Conservation (phyloP, 2,113 vertebrate species). For the Chauna torquata region DNA sequence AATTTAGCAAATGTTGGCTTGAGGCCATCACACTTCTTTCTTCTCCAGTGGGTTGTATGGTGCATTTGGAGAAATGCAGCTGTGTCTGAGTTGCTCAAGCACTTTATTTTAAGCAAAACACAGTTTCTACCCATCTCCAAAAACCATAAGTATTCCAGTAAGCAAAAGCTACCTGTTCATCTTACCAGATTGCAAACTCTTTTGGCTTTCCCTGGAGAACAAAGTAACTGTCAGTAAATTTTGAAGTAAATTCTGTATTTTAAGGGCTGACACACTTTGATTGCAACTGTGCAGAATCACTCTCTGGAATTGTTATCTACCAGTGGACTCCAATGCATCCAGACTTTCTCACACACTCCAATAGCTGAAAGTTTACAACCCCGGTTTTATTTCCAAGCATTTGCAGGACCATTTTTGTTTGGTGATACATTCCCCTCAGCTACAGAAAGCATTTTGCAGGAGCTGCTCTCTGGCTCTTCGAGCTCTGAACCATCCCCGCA, state of each 20-base stretch:
- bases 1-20: slow-evolving; percentile 29
- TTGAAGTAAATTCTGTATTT: not conserved
- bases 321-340: not conserved
- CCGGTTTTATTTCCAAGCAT: not conserved
- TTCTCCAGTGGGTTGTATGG: not conserved
- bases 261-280: not conserved
- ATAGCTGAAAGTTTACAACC: not conserved
- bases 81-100: not conserved
- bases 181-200: not conserved
- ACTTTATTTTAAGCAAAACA: slow-evolving; percentile 30
- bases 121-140: not conserved
- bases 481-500: not conserved
- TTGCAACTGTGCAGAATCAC: not conserved
- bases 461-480: not conserved
- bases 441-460: slow-evolving; percentile 16
- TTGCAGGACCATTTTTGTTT: not conserved
- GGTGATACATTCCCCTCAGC: not conserved
- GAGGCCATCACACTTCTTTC: slow-evolving; percentile 1
- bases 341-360: not conserved
- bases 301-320: not conserved
- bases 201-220: not conserved
- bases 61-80: slow-evolving; percentile 18
- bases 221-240: not conserved
- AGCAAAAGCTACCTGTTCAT: not conserved
- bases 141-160: not conserved